These are phyloP conservation scores for Merops nubicus DNA, from an alignment of 2,113 vertebrate species.

Conservation along the genomic window DNA sequence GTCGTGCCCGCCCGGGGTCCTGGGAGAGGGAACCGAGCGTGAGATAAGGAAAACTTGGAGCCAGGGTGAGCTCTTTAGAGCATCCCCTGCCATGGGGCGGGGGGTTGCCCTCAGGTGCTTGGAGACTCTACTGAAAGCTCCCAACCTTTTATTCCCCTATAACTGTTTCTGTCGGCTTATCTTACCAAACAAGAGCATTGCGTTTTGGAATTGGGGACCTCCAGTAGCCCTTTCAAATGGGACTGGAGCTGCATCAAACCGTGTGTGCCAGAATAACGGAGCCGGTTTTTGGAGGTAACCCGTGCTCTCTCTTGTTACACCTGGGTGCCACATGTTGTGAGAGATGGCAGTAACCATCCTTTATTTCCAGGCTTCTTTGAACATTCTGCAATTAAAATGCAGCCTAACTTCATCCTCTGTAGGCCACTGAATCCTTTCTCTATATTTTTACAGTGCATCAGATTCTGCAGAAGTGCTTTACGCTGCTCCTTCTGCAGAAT, in stretches of 20 bases:
- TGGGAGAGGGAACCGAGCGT: not conserved
- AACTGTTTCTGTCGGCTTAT: not conserved
- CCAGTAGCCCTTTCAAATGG: not conserved
- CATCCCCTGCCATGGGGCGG: not conserved
- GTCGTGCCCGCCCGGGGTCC: no score
- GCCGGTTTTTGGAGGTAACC: not conserved
- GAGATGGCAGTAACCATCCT: not conserved
- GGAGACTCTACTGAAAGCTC: not conserved
- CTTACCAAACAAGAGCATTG: fast-evolving
- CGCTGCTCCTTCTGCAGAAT: not conserved
- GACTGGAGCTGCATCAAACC: not conserved
- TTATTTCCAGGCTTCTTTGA: not conserved
- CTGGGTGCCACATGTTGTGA: fast-evolving
- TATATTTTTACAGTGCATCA: not conserved
- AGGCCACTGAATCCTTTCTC: not conserved
- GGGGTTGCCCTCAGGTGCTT: not conserved
- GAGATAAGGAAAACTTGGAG: not conserved
- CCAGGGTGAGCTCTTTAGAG: no score
- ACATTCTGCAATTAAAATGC: not conserved
- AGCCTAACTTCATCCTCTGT: not conserved
- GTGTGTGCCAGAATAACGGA: not conserved
- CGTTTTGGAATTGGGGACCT: not conserved
- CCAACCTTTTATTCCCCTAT: not conserved
- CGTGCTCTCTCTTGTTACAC: fast-evolving
- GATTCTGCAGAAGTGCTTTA: not conserved